These are phyloP conservation scores for Tragelaphus imberbis DNA, from an alignment of 2,113 vertebrate species.

Conservation along the genomic window DNA sequence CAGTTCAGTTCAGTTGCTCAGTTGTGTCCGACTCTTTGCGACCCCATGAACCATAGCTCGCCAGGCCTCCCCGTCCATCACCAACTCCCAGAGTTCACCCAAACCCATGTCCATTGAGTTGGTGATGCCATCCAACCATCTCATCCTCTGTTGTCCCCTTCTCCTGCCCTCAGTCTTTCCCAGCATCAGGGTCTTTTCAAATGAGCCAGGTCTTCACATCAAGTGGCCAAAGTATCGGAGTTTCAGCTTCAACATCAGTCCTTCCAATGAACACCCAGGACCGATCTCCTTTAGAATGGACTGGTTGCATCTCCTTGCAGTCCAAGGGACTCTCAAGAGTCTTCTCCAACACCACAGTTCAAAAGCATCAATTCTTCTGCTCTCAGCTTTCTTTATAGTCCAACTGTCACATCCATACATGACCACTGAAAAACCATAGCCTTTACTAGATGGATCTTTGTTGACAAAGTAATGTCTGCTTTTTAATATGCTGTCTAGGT, in stretches of 20 bases:
- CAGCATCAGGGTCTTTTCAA: neutral
- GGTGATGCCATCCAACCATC: neutral
- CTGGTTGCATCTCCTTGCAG: neutral
- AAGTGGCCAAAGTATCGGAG: neutral
- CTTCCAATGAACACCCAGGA: neutral
- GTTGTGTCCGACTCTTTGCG: fast-evolving
- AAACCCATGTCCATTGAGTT: neutral
- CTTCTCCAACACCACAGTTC: neutral
- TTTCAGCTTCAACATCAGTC: neutral
- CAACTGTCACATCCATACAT: neutral
- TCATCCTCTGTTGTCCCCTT: neutral
- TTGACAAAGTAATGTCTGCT: neutral
- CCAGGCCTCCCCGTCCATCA: neutral
- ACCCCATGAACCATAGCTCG: fast-evolving
- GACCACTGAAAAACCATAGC: neutral
- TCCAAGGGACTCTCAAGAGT: neutral
- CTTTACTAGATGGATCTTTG: neutral
- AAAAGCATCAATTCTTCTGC: neutral
- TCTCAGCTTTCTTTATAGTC: neutral
- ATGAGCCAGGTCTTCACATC: neutral
- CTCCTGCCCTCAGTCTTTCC: neutral
- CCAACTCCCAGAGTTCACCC: neutral
- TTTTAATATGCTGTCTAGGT: neutral
- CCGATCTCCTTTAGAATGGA: neutral
- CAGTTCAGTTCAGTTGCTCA: neutral